A percentile compares a stretch with the other conserved stretches of the same genome.
Evolutionary conservation across 1,140 invertebrate species (phyloP).

Genomic region (Gonioctena quinquepunctata): DNA sequence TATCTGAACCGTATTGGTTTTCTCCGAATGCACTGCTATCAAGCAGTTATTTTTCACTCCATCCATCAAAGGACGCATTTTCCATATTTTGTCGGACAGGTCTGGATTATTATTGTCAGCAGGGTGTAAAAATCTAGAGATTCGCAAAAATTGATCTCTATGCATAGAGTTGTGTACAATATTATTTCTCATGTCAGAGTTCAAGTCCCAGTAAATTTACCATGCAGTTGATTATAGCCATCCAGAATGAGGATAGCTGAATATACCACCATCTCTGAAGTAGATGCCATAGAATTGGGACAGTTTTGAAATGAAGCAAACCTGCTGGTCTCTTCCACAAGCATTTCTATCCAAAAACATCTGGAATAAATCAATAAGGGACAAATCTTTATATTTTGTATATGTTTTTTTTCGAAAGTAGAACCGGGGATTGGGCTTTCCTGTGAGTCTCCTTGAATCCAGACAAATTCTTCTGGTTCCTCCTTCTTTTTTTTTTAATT

Average conservation of each 20-base stretch:
- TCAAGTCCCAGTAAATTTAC: slow-evolving; percentile 47
- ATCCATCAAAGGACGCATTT: neutral
- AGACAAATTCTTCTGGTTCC: neutral
- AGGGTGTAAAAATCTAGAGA: slow-evolving; percentile 44
- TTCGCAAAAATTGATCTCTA: slow-evolving; percentile 45
- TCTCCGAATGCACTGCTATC: slow-evolving; percentile 38
- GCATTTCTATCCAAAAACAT: neutral
- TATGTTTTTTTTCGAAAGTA: neutral
- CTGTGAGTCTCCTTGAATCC: neutral
- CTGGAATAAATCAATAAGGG: neutral
- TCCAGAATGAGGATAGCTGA: slow-evolving; percentile 46
- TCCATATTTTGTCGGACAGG: slow-evolving; percentile 12
- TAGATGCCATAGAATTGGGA: slow-evolving; percentile 36
- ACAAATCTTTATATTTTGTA: neutral
- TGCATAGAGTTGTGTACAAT: slow-evolving; percentile 44
- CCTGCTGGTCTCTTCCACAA: neutral
- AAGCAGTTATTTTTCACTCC: neutral
- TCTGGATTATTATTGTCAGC: slow-evolving; percentile 30
- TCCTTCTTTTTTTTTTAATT: neutral
- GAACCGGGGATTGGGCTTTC: neutral
- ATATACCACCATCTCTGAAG: slow-evolving; percentile 39
- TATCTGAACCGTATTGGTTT: slow-evolving; percentile 39
- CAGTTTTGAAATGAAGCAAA: slow-evolving; percentile 42
- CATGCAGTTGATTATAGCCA: slow-evolving; percentile 40
- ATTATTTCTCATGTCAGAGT: slow-evolving; percentile 46